Percentiles rank a stretch among this genome's conserved stretches.
Evolutionary conservation across 2,888 invertebrate species (phyloP).

Genomic region (Zygaena filipendulae): DNA sequence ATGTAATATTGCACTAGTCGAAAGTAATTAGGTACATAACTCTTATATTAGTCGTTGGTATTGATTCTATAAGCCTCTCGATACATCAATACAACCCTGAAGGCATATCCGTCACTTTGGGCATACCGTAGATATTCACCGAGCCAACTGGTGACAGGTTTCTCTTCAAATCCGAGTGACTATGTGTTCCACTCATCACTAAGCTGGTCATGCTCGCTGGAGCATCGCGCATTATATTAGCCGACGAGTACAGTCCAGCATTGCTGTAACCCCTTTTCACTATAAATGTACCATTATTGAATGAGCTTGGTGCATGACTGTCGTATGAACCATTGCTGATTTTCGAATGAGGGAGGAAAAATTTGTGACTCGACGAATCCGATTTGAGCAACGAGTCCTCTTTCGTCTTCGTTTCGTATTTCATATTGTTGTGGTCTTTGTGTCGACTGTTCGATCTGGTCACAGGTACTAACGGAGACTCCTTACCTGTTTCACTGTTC

Average conservation of each 20-base stretch:
- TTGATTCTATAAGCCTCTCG: slow-evolving; percentile 28
- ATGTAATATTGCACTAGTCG: slow-evolving; percentile 61
- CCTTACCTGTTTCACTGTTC: slow-evolving; percentile 45
- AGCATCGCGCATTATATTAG: slow-evolving; percentile 53
- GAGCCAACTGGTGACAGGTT: slow-evolving; percentile 48
- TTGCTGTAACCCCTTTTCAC: slow-evolving; percentile 72
- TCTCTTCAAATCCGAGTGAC: slow-evolving; percentile 54
- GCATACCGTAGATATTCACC: slow-evolving; percentile 48
- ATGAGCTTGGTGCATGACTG: slow-evolving; percentile 20
- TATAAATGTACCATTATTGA: slow-evolving; percentile 64
- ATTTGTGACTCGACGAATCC: slow-evolving; percentile 41
- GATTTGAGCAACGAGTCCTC: slow-evolving; percentile 31
- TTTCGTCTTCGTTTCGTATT: slow-evolving; percentile 38
- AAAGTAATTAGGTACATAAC: slow-evolving; percentile 44
- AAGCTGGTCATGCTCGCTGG: slow-evolving; percentile 60
- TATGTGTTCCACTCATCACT: slow-evolving; percentile 49
- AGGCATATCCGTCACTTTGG: slow-evolving; percentile 78
- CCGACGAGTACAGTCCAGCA: slow-evolving; percentile 74
- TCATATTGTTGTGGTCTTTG: slow-evolving; percentile 21
- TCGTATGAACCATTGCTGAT: slow-evolving; percentile 12
- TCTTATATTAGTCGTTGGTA: slow-evolving; percentile 65
- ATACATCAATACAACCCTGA: slow-evolving; percentile 74
- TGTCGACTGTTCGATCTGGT: slow-evolving; percentile 38
- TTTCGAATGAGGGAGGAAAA: slow-evolving; percentile 41
- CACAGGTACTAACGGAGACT: slow-evolving; percentile 44